Conservation (phyloP, 2,113 vertebrate species). For the Lophotis ruficrista region DNA sequence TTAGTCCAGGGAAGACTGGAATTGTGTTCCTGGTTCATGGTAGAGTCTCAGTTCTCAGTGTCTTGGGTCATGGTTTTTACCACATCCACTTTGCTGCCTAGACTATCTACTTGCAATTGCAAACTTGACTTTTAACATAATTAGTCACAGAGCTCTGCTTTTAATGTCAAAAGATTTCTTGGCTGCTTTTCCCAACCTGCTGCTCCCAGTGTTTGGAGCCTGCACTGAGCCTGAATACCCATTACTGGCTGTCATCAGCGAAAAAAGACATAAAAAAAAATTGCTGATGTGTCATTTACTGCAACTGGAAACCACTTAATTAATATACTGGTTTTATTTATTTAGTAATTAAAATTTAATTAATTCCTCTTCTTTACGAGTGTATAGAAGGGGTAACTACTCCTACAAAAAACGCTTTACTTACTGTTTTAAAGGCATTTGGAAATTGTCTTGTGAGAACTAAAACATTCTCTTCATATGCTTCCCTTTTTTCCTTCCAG, state of each 20-base stretch:
- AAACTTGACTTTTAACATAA: conserved; percentile 76
- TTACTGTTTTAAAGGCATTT: conserved; percentile 48
- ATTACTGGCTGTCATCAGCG: conserved; percentile 71
- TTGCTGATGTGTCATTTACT: conserved; percentile 65
- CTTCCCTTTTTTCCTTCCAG: conserved; percentile 22
- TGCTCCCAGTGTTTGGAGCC: conserved; percentile 31
- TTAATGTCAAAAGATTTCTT: conserved; percentile 71
- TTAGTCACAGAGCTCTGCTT: conserved; percentile 69
- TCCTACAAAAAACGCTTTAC: conserved; percentile 41
- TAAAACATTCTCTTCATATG: conserved; percentile 12
- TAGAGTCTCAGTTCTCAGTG: not conserved
- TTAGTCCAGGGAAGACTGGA: not conserved
- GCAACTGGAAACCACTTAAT: conserved; percentile 71
- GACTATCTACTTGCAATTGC: conserved; percentile 39
- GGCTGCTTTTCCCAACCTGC: conserved; percentile 58
- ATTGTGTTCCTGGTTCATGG: not conserved
- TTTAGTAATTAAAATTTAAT: conserved; percentile 77
- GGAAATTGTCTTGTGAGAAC: conserved; percentile 30
- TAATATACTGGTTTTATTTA: conserved; percentile 73
- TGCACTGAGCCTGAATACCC: conserved; percentile 48
- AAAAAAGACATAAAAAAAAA: conserved; percentile 68
- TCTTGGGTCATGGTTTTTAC: conserved; percentile 35
- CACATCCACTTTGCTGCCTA: conserved; percentile 58
- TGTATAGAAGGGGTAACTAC: conserved; percentile 29
- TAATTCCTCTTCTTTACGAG: conserved; percentile 27